phyloP scores from a whole-genome alignment of 37 sponge, comb jelly and placozoan genomes.

The Cladorhizidae sp. region DNA sequence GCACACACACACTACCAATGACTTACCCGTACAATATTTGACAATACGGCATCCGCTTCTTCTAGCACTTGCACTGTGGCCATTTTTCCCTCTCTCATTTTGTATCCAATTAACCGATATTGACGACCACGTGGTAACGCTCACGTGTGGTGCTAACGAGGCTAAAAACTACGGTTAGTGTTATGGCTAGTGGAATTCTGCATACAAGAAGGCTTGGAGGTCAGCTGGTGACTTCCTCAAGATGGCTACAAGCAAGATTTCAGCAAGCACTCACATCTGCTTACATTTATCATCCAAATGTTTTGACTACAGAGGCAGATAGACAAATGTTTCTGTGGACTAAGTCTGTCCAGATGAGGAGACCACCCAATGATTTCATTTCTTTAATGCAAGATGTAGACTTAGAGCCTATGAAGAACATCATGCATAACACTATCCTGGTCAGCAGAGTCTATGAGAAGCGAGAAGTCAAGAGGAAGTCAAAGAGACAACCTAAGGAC shows the following conservation, averaged over 20 bases:
- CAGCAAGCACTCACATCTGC: slow-evolving; percentile 6
- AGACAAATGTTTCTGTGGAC: slow-evolving; percentile 54
- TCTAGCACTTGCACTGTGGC: neutral
- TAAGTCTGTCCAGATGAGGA: slow-evolving; percentile 36
- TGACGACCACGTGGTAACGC: slow-evolving; percentile 21
- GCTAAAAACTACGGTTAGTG: neutral
- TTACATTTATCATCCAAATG: slow-evolving; percentile 45
- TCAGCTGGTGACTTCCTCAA: neutral
- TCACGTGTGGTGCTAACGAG: neutral
- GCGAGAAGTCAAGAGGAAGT: slow-evolving; percentile 19
- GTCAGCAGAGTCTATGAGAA: slow-evolving; percentile 43
- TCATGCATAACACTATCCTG: slow-evolving; percentile 17
- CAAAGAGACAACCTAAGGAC: slow-evolving; percentile 16
- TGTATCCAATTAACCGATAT: slow-evolving; percentile 17
- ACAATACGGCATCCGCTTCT: no score
- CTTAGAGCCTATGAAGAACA: slow-evolving; percentile 3
- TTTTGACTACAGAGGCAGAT: slow-evolving; percentile 57
- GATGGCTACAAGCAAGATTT: slow-evolving; percentile 2
- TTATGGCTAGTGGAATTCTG: neutral
- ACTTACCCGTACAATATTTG: slow-evolving; percentile 16
- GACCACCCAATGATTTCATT: slow-evolving; percentile 4
- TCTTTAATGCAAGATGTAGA: slow-evolving; percentile 5
- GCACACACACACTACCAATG: neutral
- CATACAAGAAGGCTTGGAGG: neutral
- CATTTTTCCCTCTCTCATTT: slow-evolving; percentile 2